Conservation (phyloP, 2,113 vertebrate species). For the Beaufortia kweichowensis region DNA sequence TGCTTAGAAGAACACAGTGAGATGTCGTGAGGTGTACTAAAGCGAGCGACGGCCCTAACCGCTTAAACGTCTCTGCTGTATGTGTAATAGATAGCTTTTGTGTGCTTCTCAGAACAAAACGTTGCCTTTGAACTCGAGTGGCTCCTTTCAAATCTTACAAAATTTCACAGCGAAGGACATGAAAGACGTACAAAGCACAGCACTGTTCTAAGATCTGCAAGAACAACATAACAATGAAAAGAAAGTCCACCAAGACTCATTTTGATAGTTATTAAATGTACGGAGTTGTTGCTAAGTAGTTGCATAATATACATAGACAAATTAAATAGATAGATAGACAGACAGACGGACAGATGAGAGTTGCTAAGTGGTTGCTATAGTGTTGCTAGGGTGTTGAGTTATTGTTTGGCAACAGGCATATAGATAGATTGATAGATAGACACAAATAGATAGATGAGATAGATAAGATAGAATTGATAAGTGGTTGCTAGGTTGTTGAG, state of each 20-base stretch:
- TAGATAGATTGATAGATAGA: not conserved
- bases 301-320: no score
- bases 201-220: not conserved
- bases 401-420: no score
- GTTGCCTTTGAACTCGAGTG: not conserved
- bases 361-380: no score
- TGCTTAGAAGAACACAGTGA: slow-evolving; percentile 1
- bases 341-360: not conserved
- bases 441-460: not conserved
- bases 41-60: not conserved
- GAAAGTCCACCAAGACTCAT: no score
- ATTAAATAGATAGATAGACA: not conserved
- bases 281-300: no score
- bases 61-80: not conserved
- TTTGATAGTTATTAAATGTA: no score
- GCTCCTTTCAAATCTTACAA: not conserved
- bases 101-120: not conserved
- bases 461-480: no score
- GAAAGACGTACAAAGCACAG: not conserved
- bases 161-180: not conserved
- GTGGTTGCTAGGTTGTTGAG: no score
- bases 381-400: no score
- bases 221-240: not conserved
- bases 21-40: not conserved
- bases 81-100: not conserved